Conservation (phyloP, 2,888 invertebrate genomes). For the Stenichneumon culpator region DNA sequence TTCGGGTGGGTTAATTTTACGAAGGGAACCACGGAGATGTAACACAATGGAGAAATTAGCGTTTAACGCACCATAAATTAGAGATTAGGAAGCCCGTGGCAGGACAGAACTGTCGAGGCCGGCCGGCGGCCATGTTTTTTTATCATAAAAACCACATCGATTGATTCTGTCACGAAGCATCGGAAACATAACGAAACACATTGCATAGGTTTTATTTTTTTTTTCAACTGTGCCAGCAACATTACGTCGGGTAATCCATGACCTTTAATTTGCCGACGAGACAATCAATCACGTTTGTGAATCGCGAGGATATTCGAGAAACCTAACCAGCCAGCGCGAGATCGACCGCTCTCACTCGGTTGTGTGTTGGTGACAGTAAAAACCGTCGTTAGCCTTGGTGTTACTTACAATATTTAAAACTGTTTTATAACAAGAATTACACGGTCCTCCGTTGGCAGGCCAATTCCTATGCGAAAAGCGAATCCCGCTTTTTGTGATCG, state of each 20-base stretch:
- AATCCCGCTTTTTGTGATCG: constrained; percentile 85
- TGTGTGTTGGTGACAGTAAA: constrained; percentile 16
- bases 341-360: constrained; percentile 14
- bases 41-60: not conserved
- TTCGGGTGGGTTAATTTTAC: not conserved
- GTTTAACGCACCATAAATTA: constrained; percentile 7
- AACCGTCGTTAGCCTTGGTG: constrained; percentile 34
- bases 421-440: not conserved
- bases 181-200: not conserved
- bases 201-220: not conserved
- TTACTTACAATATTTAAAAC: constrained; percentile 48
- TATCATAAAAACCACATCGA: constrained; percentile 79
- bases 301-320: not conserved
- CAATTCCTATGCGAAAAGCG: constrained; percentile 85
- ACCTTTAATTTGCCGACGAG: not conserved
- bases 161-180: constrained; percentile 63
- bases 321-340: constrained; percentile 17
- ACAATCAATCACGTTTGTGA: not conserved
- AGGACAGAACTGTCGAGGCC: constrained; percentile 63
- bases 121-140: constrained; percentile 81
- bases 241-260: not conserved
- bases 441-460: constrained; percentile 75
- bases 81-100: constrained; percentile 1
- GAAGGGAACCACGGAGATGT: too few relatives aligned
- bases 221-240: not conserved